A percentile compares a stretch with the other conserved stretches of the same genome.
Conservation (phyloP, 2,113 vertebrate genomes). For the Crotalus viridis region DNA sequence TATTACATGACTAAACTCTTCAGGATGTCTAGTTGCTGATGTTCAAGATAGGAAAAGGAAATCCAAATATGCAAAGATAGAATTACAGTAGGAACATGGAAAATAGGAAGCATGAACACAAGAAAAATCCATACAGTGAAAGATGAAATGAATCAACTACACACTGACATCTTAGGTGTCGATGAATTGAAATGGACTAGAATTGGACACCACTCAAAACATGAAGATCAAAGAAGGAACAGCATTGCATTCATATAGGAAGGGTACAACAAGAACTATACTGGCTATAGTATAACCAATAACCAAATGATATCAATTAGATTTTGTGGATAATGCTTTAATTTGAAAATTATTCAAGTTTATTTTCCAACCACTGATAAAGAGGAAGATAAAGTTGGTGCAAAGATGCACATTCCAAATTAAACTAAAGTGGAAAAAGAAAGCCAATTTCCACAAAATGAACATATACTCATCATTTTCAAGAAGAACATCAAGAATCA, state of each 20-base stretch:
- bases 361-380: neutral
- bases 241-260: neutral
- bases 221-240: neutral
- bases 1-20: neutral
- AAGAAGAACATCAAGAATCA: neutral
- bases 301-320: neutral
- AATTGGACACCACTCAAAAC: neutral
- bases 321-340: neutral
- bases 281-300: neutral
- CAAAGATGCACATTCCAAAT: neutral
- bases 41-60: neutral
- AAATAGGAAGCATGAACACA: neutral
- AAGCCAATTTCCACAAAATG: neutral
- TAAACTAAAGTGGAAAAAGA: neutral
- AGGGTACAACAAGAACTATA: neutral
- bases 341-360: neutral
- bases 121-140: neutral
- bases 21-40: neutral
- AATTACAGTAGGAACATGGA: neutral
- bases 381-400: neutral
- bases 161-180: neutral
- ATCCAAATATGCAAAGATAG: neutral
- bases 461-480: neutral
- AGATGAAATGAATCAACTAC: neutral
- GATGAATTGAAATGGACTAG: neutral